Evolutionary conservation across 2,888 invertebrate species (phyloP).

Genomic region (Phymatocera aterrima): DNA sequence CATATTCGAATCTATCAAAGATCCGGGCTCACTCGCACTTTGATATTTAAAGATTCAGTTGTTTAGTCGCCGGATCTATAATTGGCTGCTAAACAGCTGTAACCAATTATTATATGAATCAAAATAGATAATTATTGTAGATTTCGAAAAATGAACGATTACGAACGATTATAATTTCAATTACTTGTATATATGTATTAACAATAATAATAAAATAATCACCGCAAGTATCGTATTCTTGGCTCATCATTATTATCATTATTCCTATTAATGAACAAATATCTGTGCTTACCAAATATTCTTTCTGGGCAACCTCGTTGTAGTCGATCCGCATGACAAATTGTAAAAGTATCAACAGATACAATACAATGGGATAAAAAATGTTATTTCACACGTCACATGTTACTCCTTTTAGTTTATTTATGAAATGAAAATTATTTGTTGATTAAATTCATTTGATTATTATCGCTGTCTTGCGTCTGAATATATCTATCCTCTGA

Average conservation of each 20-base stretch:
- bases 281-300: conserved; percentile 57
- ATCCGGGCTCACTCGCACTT: not conserved
- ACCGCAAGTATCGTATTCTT: too few species aligned
- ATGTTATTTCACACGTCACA: conserved; percentile 20
- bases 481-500: too few species aligned
- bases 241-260: not conserved
- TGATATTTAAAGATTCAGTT: conserved; percentile 13
- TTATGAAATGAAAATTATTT: not conserved
- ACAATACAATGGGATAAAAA: not conserved
- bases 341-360: not conserved
- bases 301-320: conserved; percentile 58
- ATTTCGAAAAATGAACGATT: not conserved
- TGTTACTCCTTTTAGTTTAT: not conserved
- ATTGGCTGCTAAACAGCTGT: not conserved
- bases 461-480: not conserved
- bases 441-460: not conserved
- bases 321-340: conserved; percentile 62
- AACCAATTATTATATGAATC: not conserved
- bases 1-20: not conserved
- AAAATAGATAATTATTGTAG: not conserved
- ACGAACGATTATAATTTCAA: not conserved
- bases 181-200: too few species aligned
- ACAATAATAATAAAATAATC: too few species aligned
- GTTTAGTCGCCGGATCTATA: not conserved
- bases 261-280: not conserved